Percentiles rank a stretch among this genome's conserved stretches.
Evolutionary conservation across 23 tunicate species (phyloP).

Genomic region (Ciona savignyi): DNA sequence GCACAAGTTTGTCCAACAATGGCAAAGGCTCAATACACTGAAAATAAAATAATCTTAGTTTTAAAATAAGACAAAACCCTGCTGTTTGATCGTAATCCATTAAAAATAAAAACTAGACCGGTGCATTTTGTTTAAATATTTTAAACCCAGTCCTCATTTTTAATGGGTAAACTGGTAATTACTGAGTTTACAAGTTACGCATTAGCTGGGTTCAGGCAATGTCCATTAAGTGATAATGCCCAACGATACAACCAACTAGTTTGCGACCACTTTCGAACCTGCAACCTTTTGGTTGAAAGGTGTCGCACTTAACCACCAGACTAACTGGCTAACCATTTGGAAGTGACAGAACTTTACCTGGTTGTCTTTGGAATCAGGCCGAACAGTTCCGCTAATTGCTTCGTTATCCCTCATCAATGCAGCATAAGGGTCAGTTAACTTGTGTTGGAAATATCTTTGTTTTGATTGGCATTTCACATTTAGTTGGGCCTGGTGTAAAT

Average conservation of each 20-base stretch:
- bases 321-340: too few relatives aligned
- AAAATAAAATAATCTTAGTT: not conserved
- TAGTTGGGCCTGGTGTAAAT: constrained; percentile 1
- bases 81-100: too few relatives aligned
- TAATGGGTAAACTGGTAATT: too few relatives aligned
- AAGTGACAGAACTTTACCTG: too few relatives aligned
- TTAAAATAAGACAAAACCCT: not conserved
- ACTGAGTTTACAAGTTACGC: too few relatives aligned
- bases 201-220: too few relatives aligned
- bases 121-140: too few relatives aligned
- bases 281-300: too few relatives aligned
- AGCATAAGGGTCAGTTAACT: constrained; percentile 56
- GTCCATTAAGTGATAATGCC: constrained; percentile 10
- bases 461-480: constrained; percentile 5
- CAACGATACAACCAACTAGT: too few relatives aligned
- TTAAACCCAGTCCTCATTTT: not conserved
- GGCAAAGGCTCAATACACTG: constrained; percentile 50
- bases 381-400: constrained; percentile 13
- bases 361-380: not conserved
- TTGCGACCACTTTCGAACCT: too few relatives aligned
- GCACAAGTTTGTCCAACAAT: constrained; percentile 60
- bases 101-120: too few relatives aligned
- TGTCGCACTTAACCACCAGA: too few relatives aligned
- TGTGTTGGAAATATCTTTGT: constrained; percentile 55
- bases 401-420: constrained; percentile 67